Evolutionary conservation across 2,113 vertebrate genomes (phyloP).

Genomic region (Mesitornis unicolor): DNA sequence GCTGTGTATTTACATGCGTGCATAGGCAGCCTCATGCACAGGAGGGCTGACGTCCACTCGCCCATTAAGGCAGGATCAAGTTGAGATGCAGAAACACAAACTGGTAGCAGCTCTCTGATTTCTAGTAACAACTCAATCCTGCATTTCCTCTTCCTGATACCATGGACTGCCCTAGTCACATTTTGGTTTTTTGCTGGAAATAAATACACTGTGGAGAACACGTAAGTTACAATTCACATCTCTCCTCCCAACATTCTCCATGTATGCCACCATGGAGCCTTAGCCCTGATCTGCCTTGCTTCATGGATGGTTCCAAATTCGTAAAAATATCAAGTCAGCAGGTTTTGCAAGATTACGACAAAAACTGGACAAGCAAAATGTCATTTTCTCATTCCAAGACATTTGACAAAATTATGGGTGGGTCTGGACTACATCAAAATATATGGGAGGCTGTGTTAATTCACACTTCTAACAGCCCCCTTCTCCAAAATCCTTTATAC

Average conservation of each 20-base stretch:
- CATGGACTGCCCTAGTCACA: not conserved
- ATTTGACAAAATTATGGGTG: not conserved
- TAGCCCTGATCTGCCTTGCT: not conserved
- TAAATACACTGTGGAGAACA: not conserved
- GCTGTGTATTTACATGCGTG: accelerated
- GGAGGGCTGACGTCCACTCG: too few species aligned
- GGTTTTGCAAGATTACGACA: not conserved
- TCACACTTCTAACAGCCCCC: not conserved
- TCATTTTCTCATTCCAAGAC: not conserved
- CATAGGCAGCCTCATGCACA: accelerated
- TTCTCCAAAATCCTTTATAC: not conserved
- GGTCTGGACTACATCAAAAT: not conserved
- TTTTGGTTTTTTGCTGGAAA: not conserved
- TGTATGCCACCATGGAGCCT: not conserved
- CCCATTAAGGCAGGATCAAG: accelerated
- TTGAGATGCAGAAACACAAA: not conserved
- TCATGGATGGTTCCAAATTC: not conserved
- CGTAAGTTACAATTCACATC: not conserved
- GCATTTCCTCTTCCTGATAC: not conserved
- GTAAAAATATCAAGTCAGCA: not conserved
- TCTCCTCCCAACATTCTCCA: not conserved
- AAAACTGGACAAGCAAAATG: not conserved
- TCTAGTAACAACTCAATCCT: not conserved
- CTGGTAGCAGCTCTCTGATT: not conserved
- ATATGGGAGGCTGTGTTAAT: not conserved